phyloP scores from a whole-genome alignment of 2,888 invertebrate genomes.

The Cerastis leucographa region DNA sequence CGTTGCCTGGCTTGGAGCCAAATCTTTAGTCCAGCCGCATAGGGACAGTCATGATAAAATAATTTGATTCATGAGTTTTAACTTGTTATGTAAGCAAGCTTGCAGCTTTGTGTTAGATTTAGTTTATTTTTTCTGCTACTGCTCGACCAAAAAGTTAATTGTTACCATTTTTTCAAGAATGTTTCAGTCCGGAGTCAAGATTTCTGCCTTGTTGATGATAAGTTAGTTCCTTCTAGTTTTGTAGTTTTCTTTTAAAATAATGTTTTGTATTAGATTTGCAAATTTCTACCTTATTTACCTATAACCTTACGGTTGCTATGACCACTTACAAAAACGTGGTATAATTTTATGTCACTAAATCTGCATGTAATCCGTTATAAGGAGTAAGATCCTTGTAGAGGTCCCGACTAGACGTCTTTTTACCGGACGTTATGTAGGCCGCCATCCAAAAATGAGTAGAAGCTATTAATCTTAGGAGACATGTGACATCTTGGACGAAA shows the following conservation, averaged over 20 bases:
- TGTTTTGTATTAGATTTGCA: background rate
- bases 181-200: background rate
- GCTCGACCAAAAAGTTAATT: background rate
- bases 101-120: slow-evolving; percentile 2
- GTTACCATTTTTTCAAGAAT: background rate
- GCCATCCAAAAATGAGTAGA: slow-evolving; percentile 19
- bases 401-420: slow-evolving; percentile 41
- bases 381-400: background rate
- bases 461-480: slow-evolving; percentile 40
- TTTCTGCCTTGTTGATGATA: background rate
- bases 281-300: background rate
- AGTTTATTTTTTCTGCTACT: background rate
- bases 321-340: slow-evolving; percentile 13
- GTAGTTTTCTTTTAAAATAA: background rate
- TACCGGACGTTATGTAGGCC: slow-evolving; percentile 6
- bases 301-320: background rate
- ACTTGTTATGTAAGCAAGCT: slow-evolving; percentile 21
- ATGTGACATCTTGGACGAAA: slow-evolving; percentile 8
- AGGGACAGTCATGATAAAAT: slow-evolving; percentile 55
- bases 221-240: background rate
- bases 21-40: slow-evolving; percentile 54
- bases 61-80: slow-evolving; percentile 54
- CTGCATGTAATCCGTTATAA: slow-evolving; percentile 34
- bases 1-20: slow-evolving; percentile 61
- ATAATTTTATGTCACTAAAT: slow-evolving; percentile 3